phyloP scores from a whole-genome alignment of 2,797 vertebrate species.

The Echiichthys vipera region DNA sequence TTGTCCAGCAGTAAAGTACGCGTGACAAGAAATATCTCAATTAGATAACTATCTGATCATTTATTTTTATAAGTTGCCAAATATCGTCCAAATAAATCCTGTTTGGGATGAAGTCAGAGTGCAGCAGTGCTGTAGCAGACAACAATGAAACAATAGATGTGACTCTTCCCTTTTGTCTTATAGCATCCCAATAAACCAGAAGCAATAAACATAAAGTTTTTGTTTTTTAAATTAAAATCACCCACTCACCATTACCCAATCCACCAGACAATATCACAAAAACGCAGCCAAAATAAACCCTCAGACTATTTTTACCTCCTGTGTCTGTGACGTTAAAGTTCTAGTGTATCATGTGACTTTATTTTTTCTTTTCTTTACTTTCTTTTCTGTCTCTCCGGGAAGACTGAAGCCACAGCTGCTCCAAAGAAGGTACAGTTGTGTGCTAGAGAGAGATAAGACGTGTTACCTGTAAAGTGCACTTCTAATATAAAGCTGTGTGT shows the following conservation, averaged over 20 bases:
- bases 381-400: slow-evolving; percentile 42
- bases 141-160: not conserved
- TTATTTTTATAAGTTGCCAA: not conserved
- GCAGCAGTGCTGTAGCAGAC: not conserved
- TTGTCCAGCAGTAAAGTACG: accelerated
- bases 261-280: slow-evolving; percentile 43
- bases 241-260: slow-evolving; percentile 41
- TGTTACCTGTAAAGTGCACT: slow-evolving; percentile 25
- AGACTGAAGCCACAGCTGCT: slow-evolving; percentile 71
- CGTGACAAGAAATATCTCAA: not conserved
- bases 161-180: not conserved
- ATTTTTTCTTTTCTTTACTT: slow-evolving; percentile 35
- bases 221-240: slow-evolving; percentile 62
- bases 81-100: not conserved
- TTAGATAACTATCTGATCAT: not conserved
- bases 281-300: slow-evolving; percentile 13
- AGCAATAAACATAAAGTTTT: slow-evolving; percentile 48
- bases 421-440: slow-evolving; percentile 74
- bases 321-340: not conserved
- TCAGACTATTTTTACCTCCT: slow-evolving; percentile 7
- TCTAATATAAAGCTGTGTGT: slow-evolving; percentile 28
- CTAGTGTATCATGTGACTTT: slow-evolving; percentile 9
- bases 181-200: slow-evolving; percentile 33
- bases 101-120: not conserved
- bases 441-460: slow-evolving; percentile 27